A percentile compares a stretch with the other conserved stretches of the same genome.
Conservation (phyloP, 2,888 invertebrate species). For the Eilema sororculum region DNA sequence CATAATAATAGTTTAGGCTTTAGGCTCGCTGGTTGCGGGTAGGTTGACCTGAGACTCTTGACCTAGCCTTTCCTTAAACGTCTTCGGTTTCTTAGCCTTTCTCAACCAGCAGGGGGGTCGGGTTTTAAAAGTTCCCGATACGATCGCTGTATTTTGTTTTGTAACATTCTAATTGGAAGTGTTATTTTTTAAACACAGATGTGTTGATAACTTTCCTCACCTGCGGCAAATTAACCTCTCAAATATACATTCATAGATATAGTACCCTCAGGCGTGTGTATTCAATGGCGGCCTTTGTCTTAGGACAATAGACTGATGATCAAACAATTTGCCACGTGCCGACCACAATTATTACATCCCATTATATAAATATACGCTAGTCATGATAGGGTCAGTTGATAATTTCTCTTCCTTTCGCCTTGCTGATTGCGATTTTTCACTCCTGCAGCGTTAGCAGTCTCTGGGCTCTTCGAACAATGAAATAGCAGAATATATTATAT, state of each 20-base stretch:
- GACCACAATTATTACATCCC: not conserved
- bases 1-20: too few species aligned
- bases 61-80: too few species aligned
- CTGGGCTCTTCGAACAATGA: not conserved
- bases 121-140: not conserved
- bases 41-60: too few species aligned
- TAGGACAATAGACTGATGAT: constrained; percentile 10
- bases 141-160: not conserved
- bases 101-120: too few species aligned
- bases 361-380: constrained; percentile 1
- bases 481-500: not conserved
- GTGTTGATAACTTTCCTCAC: constrained; percentile 1
- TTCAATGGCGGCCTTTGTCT: constrained; percentile 8
- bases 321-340: not conserved
- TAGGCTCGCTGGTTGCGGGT: too few species aligned
- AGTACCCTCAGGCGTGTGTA: not conserved
- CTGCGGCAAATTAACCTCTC: not conserved
- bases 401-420: not conserved
- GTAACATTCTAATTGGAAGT: not conserved
- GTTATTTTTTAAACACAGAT: constrained; percentile 1
- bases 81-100: too few species aligned
- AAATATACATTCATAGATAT: not conserved
- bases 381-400: constrained; percentile 7
- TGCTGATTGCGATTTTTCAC: not conserved
- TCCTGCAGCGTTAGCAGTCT: not conserved